Evolutionary conservation across 2,888 invertebrate genomes (phyloP).

Genomic region (Notocelia uddmanniana): DNA sequence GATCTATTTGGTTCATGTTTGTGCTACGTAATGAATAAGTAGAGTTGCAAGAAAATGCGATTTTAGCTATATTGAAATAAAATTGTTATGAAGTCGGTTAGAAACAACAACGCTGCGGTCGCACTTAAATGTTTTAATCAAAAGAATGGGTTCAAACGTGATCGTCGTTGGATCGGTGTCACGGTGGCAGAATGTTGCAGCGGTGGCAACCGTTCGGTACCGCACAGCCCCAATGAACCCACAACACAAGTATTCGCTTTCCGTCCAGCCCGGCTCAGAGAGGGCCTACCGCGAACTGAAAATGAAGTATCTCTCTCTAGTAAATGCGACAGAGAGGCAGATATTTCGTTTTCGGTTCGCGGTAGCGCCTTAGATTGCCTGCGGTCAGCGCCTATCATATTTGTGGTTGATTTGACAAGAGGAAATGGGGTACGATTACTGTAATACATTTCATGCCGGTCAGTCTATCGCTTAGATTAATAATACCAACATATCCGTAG

Average conservation of each 20-base stretch:
- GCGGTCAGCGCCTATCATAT: conserved; percentile 15
- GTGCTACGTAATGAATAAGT: no score
- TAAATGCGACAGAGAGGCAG: no score
- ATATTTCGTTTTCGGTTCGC: no score
- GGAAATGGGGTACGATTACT: conserved; percentile 40
- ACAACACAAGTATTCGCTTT: conserved; percentile 27
- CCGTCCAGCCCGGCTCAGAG: conserved; percentile 31
- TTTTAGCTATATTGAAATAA: not conserved
- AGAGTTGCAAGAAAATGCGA: not conserved
- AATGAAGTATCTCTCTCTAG: no score
- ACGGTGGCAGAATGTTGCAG: not conserved
- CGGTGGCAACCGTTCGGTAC: conserved; percentile 5
- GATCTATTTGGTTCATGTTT: not conserved
- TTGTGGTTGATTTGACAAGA: conserved; percentile 41
- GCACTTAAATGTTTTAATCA: conserved; percentile 29
- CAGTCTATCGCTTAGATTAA: no score
- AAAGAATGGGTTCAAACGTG: conserved; percentile 43
- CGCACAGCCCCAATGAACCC: conserved; percentile 9
- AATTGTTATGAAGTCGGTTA: conserved; percentile 18
- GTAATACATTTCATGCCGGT: conserved; percentile 26
- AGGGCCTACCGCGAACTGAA: no score
- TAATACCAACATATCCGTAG: no score
- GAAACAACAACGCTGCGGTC: conserved; percentile 21
- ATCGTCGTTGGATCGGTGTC: conserved; percentile 27
- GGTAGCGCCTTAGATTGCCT: no score